Base-by-base conservation (phyloP, 2,888 invertebrate genomes). In the Cryptocheilus praepositus region DNA sequence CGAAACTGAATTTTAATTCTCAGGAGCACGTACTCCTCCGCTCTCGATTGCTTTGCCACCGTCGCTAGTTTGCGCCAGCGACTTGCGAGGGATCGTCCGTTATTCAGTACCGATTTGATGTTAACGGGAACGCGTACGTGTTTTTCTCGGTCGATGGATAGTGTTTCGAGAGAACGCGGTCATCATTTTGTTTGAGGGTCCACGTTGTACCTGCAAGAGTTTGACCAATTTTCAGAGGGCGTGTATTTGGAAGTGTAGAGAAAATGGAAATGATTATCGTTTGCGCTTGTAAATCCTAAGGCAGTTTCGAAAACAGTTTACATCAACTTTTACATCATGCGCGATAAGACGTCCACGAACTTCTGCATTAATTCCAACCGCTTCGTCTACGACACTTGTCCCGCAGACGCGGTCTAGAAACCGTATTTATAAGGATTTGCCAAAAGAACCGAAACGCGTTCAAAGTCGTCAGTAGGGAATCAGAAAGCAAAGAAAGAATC, bases 1-100 rank as follows among this genome's bases (percentile, higher is more conserved):
- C 79, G 81, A 86, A 85, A 86, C 85, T 84, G 85, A 83, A 86
- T 86, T 88, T 88, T 86, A 85, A 87, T 88, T 87, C 83, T 81
- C 82, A 75, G 58, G 57, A 19, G 56, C 61, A 61, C 58, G 59
- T 52, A 49, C 18, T 18, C 64, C 70, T 68, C 53, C 65, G 61
- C 67, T 61, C 73, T 70, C 78, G 76, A 77, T 74, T 78, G 76
- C 78, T 66, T 60, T 68, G 56, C 65, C 49, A 58, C 60, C 70
- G 57, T 61, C 58, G 65, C 51, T 60, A 59, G 59, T 61, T 60
- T 51, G 52, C 74, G 36, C 2, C 36, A 74, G 78, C 73, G 7
- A 55, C 16, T 43, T 7, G 19, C 4, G 43, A 44, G 2, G 4
- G 13, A 21, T 36, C 18, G 43, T 21, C 5, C 54, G 18, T 16